Evolutionary conservation across 2,888 invertebrate species (phyloP).

Genomic region (Deilephila elpenor): DNA sequence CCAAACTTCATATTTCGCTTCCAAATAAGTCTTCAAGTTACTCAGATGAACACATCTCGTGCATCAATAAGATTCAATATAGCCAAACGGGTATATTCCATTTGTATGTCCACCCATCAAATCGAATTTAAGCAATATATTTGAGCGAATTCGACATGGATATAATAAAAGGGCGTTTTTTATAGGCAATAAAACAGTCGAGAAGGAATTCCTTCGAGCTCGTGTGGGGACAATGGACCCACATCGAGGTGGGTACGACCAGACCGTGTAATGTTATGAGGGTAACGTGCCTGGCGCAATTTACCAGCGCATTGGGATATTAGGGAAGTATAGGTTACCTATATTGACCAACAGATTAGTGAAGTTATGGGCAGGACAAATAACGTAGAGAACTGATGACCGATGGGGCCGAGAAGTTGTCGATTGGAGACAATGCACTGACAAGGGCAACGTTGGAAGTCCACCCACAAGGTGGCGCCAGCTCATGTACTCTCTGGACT

Average conservation of each 20-base stretch:
- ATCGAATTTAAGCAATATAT: slow-evolving; percentile 19
- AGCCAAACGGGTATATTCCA: neutral
- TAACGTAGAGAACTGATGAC: too few relatives aligned
- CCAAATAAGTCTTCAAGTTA: neutral
- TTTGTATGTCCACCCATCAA: neutral
- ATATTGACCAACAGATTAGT: too few relatives aligned
- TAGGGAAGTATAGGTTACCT: too few relatives aligned
- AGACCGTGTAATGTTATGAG: slow-evolving; percentile 30
- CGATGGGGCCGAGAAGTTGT: too few relatives aligned
- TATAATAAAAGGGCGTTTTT: slow-evolving; percentile 27
- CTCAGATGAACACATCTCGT: neutral
- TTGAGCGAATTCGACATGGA: slow-evolving; percentile 7
- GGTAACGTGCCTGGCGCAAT: neutral
- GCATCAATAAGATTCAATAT: neutral
- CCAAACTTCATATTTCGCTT: neutral
- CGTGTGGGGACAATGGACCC: slow-evolving; percentile 27
- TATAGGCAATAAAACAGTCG: slow-evolving; percentile 29
- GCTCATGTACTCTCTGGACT: too few relatives aligned
- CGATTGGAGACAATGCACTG: too few relatives aligned
- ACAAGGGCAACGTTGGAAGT: too few relatives aligned
- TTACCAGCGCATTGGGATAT: neutral
- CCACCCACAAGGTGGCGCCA: too few relatives aligned
- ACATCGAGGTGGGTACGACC: slow-evolving; percentile 19
- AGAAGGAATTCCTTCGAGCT: slow-evolving; percentile 13
- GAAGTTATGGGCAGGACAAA: too few relatives aligned